phyloP scores from a whole-genome alignment of 2,888 invertebrate species.

The Hetaerina titia region DNA sequence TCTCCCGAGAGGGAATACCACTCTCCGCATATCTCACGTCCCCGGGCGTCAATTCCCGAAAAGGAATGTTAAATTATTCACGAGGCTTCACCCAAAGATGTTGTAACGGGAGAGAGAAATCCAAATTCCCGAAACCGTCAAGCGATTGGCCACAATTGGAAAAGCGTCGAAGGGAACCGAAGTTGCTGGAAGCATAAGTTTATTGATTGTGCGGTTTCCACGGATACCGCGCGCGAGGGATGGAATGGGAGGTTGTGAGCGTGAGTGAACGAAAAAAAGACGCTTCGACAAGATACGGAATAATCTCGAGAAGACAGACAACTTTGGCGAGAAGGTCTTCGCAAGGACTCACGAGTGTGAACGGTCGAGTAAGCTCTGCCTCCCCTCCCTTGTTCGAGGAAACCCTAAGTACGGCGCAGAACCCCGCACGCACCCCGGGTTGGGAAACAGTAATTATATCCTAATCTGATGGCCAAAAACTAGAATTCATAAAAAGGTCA shows the following conservation, averaged over 20 bases:
- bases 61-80: neutral
- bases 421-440: neutral
- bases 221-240: neutral
- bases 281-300: too few relatives aligned
- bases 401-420: neutral
- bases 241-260: too few relatives aligned
- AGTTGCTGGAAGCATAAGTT: neutral
- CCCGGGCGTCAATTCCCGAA: neutral
- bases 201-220: neutral
- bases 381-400: neutral
- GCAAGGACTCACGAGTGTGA: too few relatives aligned
- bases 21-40: neutral
- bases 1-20: neutral
- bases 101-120: neutral
- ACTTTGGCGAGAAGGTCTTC: too few relatives aligned
- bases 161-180: neutral
- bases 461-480: slow-evolving; percentile 48
- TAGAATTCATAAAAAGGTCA: slow-evolving; percentile 47
- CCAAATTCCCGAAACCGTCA: neutral
- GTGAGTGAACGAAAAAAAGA: too few relatives aligned
- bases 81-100: neutral
- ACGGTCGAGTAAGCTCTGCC: neutral
- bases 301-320: too few relatives aligned
- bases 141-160: neutral
- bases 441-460: slow-evolving; percentile 36